These are phyloP conservation scores for Myrmophylax atrothorax DNA, from an alignment of 2,113 vertebrate species.

Conservation along the genomic window DNA sequence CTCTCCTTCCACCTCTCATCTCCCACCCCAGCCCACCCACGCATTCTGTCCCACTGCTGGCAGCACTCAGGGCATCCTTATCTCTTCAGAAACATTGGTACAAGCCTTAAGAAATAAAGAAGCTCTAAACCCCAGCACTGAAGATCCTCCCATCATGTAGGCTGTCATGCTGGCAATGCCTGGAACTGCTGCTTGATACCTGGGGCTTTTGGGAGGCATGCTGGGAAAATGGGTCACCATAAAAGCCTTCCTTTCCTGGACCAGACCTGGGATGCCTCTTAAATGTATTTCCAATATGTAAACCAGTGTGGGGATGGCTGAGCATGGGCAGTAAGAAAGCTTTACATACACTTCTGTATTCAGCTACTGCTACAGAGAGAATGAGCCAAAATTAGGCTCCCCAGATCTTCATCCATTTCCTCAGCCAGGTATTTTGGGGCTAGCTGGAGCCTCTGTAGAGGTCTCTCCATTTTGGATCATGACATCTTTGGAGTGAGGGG, in stretches of 20 bases:
- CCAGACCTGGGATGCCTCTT: neutral
- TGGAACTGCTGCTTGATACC: accelerated
- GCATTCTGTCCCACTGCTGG: neutral
- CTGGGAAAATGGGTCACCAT: neutral
- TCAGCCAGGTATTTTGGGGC: neutral
- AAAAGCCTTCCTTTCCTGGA: neutral
- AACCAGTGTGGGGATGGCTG: neutral
- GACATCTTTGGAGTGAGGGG: accelerated
- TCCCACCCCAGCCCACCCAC: accelerated
- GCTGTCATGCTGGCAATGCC: neutral
- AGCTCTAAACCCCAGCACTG: neutral
- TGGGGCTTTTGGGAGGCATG: accelerated
- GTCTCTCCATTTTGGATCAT: neutral
- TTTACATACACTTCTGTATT: neutral
- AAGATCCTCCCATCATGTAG: neutral
- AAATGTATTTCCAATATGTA: neutral
- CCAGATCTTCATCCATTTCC: neutral
- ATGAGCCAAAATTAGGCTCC: neutral
- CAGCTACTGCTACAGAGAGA: neutral
- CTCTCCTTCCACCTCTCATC: neutral
- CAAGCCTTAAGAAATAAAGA: neutral
- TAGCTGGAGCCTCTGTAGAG: neutral
- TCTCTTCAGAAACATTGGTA: neutral
- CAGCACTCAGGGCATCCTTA: neutral
- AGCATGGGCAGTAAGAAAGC: neutral